Percentiles rank a stretch among this genome's conserved stretches.
phyloP scores from a whole-genome alignment of 2,113 vertebrate species.

The Plecturocebus donacophilus region DNA sequence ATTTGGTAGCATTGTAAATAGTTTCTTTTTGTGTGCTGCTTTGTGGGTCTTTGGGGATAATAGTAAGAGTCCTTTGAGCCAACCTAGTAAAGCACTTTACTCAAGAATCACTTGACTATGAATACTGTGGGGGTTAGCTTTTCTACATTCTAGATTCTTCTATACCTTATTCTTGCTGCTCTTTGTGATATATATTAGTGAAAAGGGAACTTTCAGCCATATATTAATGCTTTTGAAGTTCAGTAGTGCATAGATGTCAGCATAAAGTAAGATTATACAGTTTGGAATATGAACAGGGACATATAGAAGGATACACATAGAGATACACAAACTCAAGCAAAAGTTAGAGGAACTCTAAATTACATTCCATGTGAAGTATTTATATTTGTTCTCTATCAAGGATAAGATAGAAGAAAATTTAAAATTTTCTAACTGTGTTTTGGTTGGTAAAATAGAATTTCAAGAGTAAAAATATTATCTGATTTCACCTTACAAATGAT shows the following conservation, averaged over 20 bases:
- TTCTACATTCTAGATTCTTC: constrained; percentile 28
- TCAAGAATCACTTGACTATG: constrained; percentile 22
- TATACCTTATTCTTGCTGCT: background rate
- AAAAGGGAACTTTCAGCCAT: background rate
- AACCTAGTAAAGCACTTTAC: constrained; percentile 23
- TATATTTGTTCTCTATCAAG: background rate
- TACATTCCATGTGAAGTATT: background rate
- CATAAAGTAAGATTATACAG: background rate
- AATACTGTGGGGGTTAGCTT: background rate
- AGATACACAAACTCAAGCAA: background rate
- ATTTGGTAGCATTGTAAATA: constrained; percentile 38
- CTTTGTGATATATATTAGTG: background rate
- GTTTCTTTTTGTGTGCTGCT: background rate
- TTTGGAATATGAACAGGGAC: background rate
- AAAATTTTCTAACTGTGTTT: background rate
- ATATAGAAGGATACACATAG: background rate
- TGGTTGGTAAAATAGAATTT: background rate
- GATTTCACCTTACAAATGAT: background rate
- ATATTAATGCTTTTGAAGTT: background rate
- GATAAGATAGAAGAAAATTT: background rate
- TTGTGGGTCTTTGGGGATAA: background rate
- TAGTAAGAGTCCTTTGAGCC: background rate
- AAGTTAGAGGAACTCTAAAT: background rate
- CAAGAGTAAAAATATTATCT: background rate
- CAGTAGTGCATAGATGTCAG: background rate